Evolutionary conservation across 2,797 vertebrate species (phyloP).

Genomic region (Psittacula derbiana): DNA sequence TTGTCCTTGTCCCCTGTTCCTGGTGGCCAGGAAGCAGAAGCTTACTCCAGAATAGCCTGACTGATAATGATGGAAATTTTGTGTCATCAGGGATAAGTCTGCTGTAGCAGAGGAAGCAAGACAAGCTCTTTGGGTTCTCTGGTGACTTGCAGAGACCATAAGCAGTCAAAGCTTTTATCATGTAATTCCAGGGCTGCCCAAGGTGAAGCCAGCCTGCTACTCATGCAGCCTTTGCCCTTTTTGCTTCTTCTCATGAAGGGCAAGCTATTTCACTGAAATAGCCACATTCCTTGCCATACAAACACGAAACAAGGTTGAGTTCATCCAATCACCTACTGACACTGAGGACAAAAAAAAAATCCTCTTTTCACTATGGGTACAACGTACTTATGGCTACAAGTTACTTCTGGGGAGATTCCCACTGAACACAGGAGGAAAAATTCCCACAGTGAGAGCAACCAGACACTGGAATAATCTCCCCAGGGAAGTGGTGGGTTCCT

Average conservation of each 20-base stretch:
- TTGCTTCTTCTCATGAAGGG: background rate
- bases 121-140: background rate
- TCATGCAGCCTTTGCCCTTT: background rate
- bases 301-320: background rate
- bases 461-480: background rate
- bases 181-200: background rate
- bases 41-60: background rate
- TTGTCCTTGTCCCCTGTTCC: accelerated
- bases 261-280: background rate
- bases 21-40: accelerated
- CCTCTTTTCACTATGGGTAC: background rate
- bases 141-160: background rate
- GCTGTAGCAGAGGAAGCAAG: background rate
- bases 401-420: no score
- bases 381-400: no score
- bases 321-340: background rate
- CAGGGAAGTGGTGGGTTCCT: background rate
- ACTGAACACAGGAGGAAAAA: no score
- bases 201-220: accelerated
- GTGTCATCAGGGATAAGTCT: background rate
- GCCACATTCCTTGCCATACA: background rate
- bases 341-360: background rate
- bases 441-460: background rate
- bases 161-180: background rate
- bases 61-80: background rate